These are phyloP conservation scores for Myioborus melanocephalus DNA, from an alignment of 2,797 vertebrate genomes.

Conservation along the genomic window DNA sequence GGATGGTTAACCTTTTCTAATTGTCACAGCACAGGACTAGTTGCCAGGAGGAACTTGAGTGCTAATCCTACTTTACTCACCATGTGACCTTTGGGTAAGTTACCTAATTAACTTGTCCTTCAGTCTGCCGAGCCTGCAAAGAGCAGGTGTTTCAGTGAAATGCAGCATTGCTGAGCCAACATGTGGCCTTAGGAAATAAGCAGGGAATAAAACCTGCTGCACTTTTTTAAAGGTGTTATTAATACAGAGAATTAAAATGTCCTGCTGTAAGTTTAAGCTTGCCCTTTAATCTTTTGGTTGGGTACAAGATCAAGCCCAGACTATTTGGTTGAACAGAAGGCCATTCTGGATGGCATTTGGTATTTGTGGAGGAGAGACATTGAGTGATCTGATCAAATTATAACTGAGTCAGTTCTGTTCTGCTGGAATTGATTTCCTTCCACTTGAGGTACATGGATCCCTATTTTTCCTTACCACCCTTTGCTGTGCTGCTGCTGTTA, in stretches of 20 bases:
- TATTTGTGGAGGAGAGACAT: not conserved
- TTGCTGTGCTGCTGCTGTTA: not conserved
- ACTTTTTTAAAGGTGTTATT: not conserved
- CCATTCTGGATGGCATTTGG: not conserved
- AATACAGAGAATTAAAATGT: not conserved
- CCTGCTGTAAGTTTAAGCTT: not conserved
- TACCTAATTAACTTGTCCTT: constrained; percentile 66
- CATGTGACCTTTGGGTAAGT: constrained; percentile 64
- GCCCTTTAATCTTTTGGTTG: not conserved
- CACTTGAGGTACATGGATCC: not conserved
- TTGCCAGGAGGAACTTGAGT: constrained; percentile 62
- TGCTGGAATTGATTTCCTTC: not conserved
- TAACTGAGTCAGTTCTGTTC: not conserved
- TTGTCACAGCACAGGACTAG: constrained; percentile 50
- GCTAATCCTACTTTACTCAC: constrained; percentile 61
- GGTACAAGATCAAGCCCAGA: not conserved
- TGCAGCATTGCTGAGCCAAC: constrained; percentile 11
- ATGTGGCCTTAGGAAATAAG: constrained; percentile 31
- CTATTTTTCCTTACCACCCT: not conserved
- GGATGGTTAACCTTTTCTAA: constrained; percentile 66
- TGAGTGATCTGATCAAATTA: not conserved
- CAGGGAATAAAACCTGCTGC: not conserved
- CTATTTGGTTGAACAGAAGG: not conserved
- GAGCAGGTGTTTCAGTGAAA: constrained; percentile 61
- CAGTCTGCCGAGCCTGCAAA: not conserved